phyloP scores from a whole-genome alignment of 2,888 invertebrate species.

The Leptinotarsa tumamoca region DNA sequence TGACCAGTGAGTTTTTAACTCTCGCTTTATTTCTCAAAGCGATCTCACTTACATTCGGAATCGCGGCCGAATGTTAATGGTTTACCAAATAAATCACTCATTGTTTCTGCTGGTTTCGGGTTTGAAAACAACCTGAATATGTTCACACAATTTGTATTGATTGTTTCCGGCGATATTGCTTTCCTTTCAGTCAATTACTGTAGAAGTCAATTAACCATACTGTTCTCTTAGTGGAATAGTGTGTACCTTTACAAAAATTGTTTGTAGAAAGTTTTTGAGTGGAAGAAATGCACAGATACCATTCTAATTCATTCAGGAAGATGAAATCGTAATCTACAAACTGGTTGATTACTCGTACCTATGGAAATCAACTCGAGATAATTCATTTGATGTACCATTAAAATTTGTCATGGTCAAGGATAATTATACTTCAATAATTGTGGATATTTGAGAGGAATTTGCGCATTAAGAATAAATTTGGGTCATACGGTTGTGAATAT shows the following conservation, averaged over 20 bases:
- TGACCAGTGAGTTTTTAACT: not conserved
- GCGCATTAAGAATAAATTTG: not conserved
- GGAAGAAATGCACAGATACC: not conserved
- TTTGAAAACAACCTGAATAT: not conserved
- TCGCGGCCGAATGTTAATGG: not conserved
- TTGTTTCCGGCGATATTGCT: not conserved
- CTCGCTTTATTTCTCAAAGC: too few relatives aligned
- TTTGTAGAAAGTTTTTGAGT: constrained; percentile 1
- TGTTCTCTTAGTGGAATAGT: not conserved
- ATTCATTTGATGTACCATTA: not conserved
- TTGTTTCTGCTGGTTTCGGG: not conserved
- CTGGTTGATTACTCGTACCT: not conserved
- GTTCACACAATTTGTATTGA: not conserved
- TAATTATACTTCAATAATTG: not conserved
- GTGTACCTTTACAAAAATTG: not conserved
- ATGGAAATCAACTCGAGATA: not conserved
- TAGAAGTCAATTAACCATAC: not conserved
- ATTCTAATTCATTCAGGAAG: not conserved
- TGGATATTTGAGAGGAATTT: not conserved
- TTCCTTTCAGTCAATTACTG: not conserved
- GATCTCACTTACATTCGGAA: not conserved
- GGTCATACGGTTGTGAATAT: not conserved
- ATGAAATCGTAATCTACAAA: not conserved
- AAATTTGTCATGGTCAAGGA: constrained; percentile 2
- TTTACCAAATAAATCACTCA: not conserved